A percentile compares a stretch with the other conserved stretches of the same genome.
These are phyloP conservation scores for Dryobota labecula DNA, from an alignment of 2,888 invertebrate species.

Conservation along the genomic window DNA sequence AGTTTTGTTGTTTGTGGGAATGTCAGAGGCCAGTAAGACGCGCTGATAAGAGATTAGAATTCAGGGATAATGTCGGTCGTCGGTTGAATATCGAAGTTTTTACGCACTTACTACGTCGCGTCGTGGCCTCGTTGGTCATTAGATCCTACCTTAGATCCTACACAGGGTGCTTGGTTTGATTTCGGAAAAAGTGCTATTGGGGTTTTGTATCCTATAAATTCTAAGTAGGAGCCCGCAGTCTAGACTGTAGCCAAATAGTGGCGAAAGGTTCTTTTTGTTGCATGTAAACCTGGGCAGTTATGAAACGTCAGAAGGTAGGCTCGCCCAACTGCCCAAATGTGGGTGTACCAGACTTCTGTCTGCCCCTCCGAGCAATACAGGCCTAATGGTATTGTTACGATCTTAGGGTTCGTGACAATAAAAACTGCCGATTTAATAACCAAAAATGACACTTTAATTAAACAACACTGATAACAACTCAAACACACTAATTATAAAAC, in stretches of 20 bases:
- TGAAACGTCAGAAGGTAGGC: too few species aligned
- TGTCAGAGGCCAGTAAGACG: constrained; percentile 60
- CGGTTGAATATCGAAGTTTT: constrained; percentile 10
- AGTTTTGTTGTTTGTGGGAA: constrained; percentile 14
- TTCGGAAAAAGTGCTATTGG: background rate
- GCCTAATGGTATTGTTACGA: too few species aligned
- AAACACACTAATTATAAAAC: too few species aligned
- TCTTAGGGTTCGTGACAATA: too few species aligned
- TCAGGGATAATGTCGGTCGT: constrained; percentile 61
- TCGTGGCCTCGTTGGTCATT: background rate
- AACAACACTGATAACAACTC: too few species aligned
- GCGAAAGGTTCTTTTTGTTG: too few species aligned
- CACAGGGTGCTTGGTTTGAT: too few species aligned
- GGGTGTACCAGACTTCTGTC: background rate
- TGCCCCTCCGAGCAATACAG: background rate
- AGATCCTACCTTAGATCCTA: background rate
- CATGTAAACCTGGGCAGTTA: too few species aligned
- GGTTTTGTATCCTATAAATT: background rate
- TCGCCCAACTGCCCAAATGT: background rate
- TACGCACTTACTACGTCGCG: background rate
- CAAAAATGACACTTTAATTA: too few species aligned
- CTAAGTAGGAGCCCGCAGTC: background rate
- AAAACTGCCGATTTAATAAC: too few species aligned
- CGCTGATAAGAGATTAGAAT: constrained; percentile 59
- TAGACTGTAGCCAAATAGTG: too few species aligned